Percentiles rank a stretch among this genome's conserved stretches.
Conservation (phyloP, 2,797 vertebrate species). For the Sus cebifrons region DNA sequence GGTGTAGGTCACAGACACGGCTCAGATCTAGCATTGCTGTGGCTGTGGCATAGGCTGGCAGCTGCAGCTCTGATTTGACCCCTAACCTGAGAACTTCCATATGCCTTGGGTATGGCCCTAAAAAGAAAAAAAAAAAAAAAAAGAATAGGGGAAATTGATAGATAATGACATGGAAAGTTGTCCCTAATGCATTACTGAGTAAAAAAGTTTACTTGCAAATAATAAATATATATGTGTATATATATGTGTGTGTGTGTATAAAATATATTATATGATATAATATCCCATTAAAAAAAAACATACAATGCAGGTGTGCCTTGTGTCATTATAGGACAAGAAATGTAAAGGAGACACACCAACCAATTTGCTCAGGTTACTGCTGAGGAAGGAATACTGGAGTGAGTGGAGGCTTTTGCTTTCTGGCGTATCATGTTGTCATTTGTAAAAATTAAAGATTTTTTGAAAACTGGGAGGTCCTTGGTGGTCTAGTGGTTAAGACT, state of each 20-base stretch:
- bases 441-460: slow-evolving; percentile 2
- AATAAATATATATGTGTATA: too few relatives aligned
- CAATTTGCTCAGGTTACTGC: neutral
- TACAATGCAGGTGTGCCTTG: too few relatives aligned
- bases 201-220: neutral
- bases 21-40: too few relatives aligned
- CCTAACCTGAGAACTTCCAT: too few relatives aligned
- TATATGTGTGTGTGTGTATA: too few relatives aligned
- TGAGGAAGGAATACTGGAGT: too few relatives aligned
- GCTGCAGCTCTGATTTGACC: too few relatives aligned
- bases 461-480: neutral
- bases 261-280: too few relatives aligned
- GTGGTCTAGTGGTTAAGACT: too few relatives aligned
- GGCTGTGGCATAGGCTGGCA: too few relatives aligned
- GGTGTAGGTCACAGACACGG: too few relatives aligned
- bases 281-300: neutral
- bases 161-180: neutral
- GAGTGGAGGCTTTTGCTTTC: neutral
- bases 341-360: neutral
- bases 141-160: neutral
- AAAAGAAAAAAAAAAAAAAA: neutral
- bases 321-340: neutral
- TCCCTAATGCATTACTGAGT: neutral
- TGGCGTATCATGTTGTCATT: neutral
- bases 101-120: too few relatives aligned